A percentile compares a stretch with the other conserved stretches of the same genome.
Evolutionary conservation across 2,113 vertebrate species (phyloP).

Genomic region (Hassar affinis): DNA sequence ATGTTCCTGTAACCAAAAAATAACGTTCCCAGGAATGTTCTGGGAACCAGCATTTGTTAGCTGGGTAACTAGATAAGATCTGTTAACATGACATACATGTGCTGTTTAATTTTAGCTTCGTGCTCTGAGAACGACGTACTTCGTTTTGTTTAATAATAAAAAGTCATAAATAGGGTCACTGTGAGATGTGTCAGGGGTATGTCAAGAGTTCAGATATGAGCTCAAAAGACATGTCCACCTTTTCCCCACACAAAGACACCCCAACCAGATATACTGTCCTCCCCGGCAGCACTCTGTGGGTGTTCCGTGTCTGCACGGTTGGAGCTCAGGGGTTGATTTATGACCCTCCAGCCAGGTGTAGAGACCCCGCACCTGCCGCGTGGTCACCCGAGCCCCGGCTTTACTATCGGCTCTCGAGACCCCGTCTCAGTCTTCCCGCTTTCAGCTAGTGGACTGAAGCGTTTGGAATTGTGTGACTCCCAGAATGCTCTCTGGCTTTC

Average conservation of each 20-base stretch:
- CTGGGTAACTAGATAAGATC: background rate
- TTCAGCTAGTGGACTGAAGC: slow-evolving; percentile 33
- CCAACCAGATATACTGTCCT: background rate
- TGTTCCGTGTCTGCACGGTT: slow-evolving; percentile 63
- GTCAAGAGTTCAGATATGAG: background rate
- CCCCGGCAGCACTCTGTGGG: slow-evolving; percentile 65
- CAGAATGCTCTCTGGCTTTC: background rate
- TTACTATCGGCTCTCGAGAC: slow-evolving; percentile 68
- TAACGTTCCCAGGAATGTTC: too few relatives aligned
- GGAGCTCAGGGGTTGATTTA: slow-evolving; percentile 61
- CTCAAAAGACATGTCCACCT: background rate
- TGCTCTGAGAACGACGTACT: background rate
- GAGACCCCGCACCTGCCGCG: slow-evolving; percentile 71
- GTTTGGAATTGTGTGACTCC: slow-evolving; percentile 7
- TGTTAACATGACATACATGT: background rate
- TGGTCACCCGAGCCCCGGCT: slow-evolving; percentile 67
- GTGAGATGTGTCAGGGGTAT: background rate
- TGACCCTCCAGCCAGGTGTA: slow-evolving; percentile 55
- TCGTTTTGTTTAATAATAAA: background rate
- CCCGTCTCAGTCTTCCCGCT: slow-evolving; percentile 64
- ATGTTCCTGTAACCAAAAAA: too few relatives aligned
- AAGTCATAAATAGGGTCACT: background rate
- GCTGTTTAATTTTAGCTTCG: background rate
- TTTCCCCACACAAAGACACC: background rate
- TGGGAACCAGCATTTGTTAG: too few relatives aligned